A percentile compares a stretch with the other conserved stretches of the same genome.
Conservation (phyloP, 92 coral and sea anemone species). For the Palythoa heliodiscus region DNA sequence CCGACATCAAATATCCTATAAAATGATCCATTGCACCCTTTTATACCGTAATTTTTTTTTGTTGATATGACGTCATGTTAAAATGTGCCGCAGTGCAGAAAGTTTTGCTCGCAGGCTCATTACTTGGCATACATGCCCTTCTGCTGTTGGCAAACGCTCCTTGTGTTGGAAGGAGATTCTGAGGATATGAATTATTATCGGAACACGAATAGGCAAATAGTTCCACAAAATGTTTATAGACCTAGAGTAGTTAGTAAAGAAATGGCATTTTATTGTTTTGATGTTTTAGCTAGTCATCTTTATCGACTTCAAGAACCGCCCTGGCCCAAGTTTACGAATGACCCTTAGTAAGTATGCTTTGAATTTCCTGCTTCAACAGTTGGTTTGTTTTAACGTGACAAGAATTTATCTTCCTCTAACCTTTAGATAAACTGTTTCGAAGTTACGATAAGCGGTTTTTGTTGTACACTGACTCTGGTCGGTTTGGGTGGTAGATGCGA, state of each 20-base stretch:
- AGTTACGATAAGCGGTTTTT: neutral
- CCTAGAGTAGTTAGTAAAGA: constrained; percentile 91
- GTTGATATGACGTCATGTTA: constrained; percentile 25
- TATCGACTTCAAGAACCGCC: constrained; percentile 91
- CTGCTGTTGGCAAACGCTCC: constrained; percentile 91
- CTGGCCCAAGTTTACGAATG: constrained; percentile 95
- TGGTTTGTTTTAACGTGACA: constrained; percentile 16
- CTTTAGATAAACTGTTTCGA: neutral
- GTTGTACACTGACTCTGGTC: constrained; percentile 8
- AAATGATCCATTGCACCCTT: too few species aligned
- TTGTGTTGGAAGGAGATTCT: constrained; percentile 81
- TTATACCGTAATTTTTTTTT: neutral
- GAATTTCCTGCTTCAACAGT: constrained; percentile 44
- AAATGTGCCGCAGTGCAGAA: constrained; percentile 64
- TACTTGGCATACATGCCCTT: constrained; percentile 80
- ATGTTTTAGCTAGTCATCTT: constrained; percentile 88
- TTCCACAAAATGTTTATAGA: constrained; percentile 70
- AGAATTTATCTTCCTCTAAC: neutral
- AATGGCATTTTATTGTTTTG: constrained; percentile 99
- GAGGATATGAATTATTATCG: constrained; percentile 90
- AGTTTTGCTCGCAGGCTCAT: constrained; percentile 61
- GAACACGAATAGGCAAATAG: constrained; percentile 73
- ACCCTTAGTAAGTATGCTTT: constrained; percentile 88
- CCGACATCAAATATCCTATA: too few species aligned
- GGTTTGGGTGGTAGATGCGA: constrained; percentile 7